phyloP scores from a whole-genome alignment of 1,140 invertebrate genomes.

The Nomia melanderi region DNA sequence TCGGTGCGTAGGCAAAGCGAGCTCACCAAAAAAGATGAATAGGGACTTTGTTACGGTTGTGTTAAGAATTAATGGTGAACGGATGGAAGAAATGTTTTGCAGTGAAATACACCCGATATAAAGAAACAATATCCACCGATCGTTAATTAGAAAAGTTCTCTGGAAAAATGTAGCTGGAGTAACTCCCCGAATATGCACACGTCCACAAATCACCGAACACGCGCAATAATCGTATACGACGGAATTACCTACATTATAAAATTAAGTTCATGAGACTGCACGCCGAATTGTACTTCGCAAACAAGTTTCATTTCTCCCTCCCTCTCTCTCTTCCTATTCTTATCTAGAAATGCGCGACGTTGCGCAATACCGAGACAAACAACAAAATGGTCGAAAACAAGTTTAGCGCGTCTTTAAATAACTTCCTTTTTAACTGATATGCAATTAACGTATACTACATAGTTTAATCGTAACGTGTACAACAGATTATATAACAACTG shows the following conservation, averaged over 20 bases:
- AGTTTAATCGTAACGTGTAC: too few species aligned
- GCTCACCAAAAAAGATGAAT: constrained; percentile 41
- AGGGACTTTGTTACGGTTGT: not conserved
- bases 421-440: too few species aligned
- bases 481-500: too few species aligned
- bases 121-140: not conserved
- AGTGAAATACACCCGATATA: not conserved
- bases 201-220: not conserved
- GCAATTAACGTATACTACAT: too few species aligned
- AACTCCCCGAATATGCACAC: not conserved
- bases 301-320: not conserved
- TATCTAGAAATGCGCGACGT: not conserved
- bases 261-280: not conserved
- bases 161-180: not conserved
- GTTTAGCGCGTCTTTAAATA: too few species aligned
- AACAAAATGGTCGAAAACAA: too few species aligned
- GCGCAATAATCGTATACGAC: too few species aligned
- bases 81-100: not conserved
- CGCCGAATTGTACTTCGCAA: not conserved
- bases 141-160: not conserved
- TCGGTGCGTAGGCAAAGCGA: constrained; percentile 65
- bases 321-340: not conserved
- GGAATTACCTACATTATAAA: not conserved
- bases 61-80: constrained; percentile 10
- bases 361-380: too few species aligned